Evolutionary conservation across 2,113 vertebrate genomes (phyloP), one percentile per base, ranked within the genome.

Genomic region (Odontophorus gujanensis): DNA sequence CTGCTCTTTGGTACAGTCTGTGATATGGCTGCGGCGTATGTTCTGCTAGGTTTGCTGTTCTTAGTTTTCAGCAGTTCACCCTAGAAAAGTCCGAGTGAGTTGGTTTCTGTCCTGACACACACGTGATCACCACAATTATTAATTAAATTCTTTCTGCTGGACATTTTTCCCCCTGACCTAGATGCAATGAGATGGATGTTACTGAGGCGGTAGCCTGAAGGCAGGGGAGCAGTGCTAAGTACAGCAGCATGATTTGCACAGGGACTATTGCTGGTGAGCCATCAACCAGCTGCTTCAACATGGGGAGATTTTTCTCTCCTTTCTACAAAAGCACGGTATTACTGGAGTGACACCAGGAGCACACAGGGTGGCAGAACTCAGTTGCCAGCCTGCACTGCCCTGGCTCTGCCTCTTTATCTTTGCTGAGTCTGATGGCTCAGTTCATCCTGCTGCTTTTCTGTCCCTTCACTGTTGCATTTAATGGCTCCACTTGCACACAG

Each of bases 361-460:
- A 12, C 45, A 30, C 21, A 20, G 57, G 24, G 12, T n/a, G 79
- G 50, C 38, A 69, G 67, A 76, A 38, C 11, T 87, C 26, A 17
- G 68, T 36, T 82, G 24, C 32, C 75, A 38, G 25, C 1, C 55
- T 22, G 26, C 2, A 32, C 68, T 83, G 75, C 45, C 63, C 62
- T 17, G 24, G 1, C 17, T 78, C 30, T 2, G 65, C 26, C 72
- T 26, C 0, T 0, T 72, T 24, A 34, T 40, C 61, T 36, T 28
- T 25, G 25, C 45, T 30, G 36, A 50, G 61, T 28, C 59, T 53
- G 62, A 20, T 43, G 57, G 38, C 73, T 73, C 47, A 5, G 55
- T 26, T 81, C 51, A 18, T 50, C 53, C 67, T 59, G 42, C 71
- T 87, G 67, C 45, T 77, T 65, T 91, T 61, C 47, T 59, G 32